Conservation (phyloP, 2,113 vertebrate genomes). For the Gopherus evgoodei region DNA sequence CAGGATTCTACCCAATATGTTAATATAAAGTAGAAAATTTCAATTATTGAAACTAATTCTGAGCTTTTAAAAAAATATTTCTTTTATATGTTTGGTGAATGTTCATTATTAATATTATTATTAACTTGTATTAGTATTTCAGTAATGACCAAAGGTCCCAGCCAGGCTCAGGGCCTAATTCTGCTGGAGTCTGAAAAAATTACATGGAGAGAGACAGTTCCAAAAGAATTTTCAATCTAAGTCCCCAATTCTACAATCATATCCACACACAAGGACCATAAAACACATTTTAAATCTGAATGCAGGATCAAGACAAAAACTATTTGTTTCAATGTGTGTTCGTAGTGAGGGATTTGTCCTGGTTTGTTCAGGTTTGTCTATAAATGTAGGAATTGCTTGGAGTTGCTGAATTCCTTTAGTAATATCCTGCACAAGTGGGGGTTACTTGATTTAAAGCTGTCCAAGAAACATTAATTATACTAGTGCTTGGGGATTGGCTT, state of each 20-base stretch:
- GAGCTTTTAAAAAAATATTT: neutral
- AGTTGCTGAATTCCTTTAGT: conserved; percentile 17
- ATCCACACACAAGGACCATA: neutral
- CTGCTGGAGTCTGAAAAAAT: conserved; percentile 12
- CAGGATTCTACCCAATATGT: neutral
- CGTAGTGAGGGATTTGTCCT: conserved; percentile 21
- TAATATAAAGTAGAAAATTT: neutral
- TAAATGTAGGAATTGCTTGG: neutral
- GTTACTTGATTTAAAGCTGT: conserved; percentile 3
- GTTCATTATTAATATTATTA: neutral
- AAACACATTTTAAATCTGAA: neutral
- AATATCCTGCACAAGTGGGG: neutral
- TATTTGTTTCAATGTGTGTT: conserved; percentile 19
- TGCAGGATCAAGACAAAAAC: neutral
- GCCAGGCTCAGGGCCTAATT: neutral
- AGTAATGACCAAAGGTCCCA: neutral
- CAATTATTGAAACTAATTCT: conserved; percentile 14
- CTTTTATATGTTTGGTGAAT: conserved; percentile 30
- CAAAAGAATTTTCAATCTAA: neutral
- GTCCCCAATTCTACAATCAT: neutral
- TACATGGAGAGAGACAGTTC: conserved; percentile 36
- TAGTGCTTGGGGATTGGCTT: neutral
- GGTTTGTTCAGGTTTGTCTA: conserved; percentile 5
- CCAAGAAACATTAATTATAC: neutral
- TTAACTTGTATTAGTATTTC: neutral